Conservation (phyloP, 1,140 invertebrate genomes). For the Heterodera schachtii region DNA sequence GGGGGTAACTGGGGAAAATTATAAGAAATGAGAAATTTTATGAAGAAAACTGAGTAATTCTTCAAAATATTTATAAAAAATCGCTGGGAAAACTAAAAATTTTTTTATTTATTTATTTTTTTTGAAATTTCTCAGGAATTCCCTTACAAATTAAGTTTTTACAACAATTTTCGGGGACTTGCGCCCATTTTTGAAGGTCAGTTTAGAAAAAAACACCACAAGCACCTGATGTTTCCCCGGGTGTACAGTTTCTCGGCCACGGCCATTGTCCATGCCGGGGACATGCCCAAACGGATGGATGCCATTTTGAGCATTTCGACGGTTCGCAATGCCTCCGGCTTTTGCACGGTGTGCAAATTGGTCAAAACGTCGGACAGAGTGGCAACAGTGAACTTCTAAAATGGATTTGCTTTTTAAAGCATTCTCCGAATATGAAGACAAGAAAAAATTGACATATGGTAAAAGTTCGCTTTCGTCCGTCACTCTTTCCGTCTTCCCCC, state of each 20-base stretch:
- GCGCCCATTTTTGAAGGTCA: too few relatives aligned
- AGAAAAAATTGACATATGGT: too few relatives aligned
- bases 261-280: conserved; percentile 55
- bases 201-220: too few relatives aligned
- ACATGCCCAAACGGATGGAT: conserved; percentile 88
- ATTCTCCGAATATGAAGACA: background rate
- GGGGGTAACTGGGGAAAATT: conserved; percentile 77
- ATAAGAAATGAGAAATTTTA: background rate
- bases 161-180: too few relatives aligned
- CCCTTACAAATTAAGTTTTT: too few relatives aligned
- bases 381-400: background rate
- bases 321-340: conserved; percentile 77
- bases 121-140: too few relatives aligned
- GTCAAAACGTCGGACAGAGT: conserved; percentile 30
- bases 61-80: too few relatives aligned
- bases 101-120: too few relatives aligned
- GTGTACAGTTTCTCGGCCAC: conserved; percentile 73
- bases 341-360: conserved; percentile 57
- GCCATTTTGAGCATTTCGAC: conserved; percentile 90
- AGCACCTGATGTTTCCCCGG: conserved; percentile 79
- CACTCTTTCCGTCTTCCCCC: too few relatives aligned
- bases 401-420: background rate
- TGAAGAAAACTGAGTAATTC: background rate
- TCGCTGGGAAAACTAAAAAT: background rate
- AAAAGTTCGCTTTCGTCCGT: too few relatives aligned